These are phyloP conservation scores for rat (Rattus norvegicus) DNA, from an alignment of 2,113 vertebrate genomes.

Conservation along the genomic window GRCr8 NC_086033.1:21209501-21210000, in stretches of 20 bases:
- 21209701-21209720: slow-evolving; percentile 21
- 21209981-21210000: not conserved
- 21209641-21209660: not conserved
- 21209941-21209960: not conserved
- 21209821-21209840: not conserved
- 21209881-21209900: not conserved
- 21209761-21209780: too few relatives aligned
- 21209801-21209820: not conserved
- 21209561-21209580: not conserved
- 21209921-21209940: not conserved
- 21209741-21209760: not conserved
- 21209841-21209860: not conserved
- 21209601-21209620: not conserved
- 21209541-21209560: not conserved
- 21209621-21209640: not conserved
- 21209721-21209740: not conserved
- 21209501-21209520: not conserved
- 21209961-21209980: not conserved
- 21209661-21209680: not conserved
- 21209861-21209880: not conserved
- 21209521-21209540: not conserved
- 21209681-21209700: not conserved
- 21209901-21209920: not conserved
- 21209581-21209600: not conserved
- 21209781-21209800: not conserved